Evolutionary conservation across 2,888 invertebrate genomes (phyloP), one percentile per base, ranked within the genome.

Genomic region (Mantis religiosa): DNA sequence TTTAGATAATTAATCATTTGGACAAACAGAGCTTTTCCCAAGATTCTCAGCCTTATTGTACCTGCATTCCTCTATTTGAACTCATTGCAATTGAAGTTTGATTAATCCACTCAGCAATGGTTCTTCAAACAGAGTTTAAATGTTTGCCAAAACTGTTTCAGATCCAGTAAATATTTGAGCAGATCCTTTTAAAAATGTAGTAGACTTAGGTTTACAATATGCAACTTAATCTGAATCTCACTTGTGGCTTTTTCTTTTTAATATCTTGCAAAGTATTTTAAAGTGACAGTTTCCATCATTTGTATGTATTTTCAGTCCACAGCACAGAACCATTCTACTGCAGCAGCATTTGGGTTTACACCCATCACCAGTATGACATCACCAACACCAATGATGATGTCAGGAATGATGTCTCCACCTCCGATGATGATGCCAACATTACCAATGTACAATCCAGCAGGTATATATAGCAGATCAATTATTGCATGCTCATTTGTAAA

Each of bases 371-470:
- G 91, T 20, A 92, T 92, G 90, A 91, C 91, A 30, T 92, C 92
- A 14, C 92, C 92, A 4, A 92, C 92, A 14, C 92, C 92, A 20
- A 92, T 92, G 14, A 89, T 91, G 88, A 91, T 92, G 91, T 91
- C 92, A n/a, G 92, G 92, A 2, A 91, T 92, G 89, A 92, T 92
- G 91, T 92, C 93, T 1, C 92, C 92, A 6, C 92, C 93, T 7
- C 91, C 92, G 7, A 91, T 92, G 87, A 91, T 92, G 89, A 91
- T 91, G 91, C 92, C 93, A 4, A 91, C 92, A 7, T 92, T 93
- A 89, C 93, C 93, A 25, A 91, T 93, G 81, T 93, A 92, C 91
- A 92, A 92, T 47, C 91, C 93, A 84, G 91, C 92, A 89, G 93
- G 93, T 92, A 90, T 91, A 91, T 91, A n/a, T 20, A 28, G 20